Conservation (phyloP, 2,113 vertebrate species). For the Fregetta grallaria region DNA sequence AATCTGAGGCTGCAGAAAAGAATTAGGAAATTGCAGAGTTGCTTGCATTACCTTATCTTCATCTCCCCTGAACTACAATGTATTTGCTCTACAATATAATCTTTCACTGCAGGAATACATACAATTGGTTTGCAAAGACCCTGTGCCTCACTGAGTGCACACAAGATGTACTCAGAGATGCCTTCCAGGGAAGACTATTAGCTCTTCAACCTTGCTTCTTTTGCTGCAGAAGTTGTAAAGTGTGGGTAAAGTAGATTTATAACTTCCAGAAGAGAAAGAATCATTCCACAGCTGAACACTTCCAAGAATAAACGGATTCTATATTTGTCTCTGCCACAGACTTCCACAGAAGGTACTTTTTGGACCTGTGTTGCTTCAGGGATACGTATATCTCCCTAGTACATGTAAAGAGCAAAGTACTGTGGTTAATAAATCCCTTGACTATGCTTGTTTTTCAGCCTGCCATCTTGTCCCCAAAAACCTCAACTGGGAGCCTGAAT, state of each 20-base stretch:
- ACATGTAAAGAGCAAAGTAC: neutral
- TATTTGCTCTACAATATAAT: neutral
- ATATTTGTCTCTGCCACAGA: conserved; percentile 9
- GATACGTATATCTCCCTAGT: neutral
- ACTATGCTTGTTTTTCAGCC: neutral
- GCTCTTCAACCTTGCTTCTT: neutral
- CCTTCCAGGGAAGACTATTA: neutral
- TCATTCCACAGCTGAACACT: neutral
- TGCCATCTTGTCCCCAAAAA: neutral
- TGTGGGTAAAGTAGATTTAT: neutral
- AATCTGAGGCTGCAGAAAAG: neutral
- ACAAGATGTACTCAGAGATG: neutral
- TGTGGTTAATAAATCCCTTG: neutral
- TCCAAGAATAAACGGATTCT: conserved; percentile 22
- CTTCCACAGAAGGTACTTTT: conserved; percentile 6
- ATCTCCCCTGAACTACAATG: neutral
- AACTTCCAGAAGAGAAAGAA: conserved; percentile 4
- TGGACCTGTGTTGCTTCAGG: neutral
- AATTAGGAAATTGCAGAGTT: neutral
- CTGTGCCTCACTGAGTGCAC: neutral
- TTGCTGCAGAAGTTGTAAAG: neutral
- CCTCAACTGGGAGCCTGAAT: neutral
- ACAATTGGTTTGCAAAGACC: neutral
- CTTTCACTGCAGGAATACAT: neutral
- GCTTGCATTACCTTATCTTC: neutral